These are phyloP conservation scores for Hafferia zeledoni DNA, from an alignment of 2,797 vertebrate species.

Conservation along the genomic window DNA sequence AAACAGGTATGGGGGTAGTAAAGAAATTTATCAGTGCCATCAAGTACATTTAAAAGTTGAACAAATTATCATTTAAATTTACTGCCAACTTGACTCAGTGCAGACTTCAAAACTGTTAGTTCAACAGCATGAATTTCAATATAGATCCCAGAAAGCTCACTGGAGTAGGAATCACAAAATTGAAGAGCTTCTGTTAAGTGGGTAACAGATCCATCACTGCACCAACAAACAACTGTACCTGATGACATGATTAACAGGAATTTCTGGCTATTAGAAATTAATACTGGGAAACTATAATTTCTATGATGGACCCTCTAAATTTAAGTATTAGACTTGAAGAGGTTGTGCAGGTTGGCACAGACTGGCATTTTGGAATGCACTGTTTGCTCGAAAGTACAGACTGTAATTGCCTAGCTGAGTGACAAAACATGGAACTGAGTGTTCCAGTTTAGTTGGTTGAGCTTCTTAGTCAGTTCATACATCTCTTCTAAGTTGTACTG, in stretches of 20 bases:
- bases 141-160: not conserved
- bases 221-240: not conserved
- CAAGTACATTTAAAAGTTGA: constrained; percentile 26
- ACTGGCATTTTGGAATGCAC: not conserved
- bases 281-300: not conserved
- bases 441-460: not conserved
- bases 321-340: not conserved
- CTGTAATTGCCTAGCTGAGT: not conserved
- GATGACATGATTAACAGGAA: not conserved
- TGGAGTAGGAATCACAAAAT: not conserved
- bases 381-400: not conserved
- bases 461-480: not conserved
- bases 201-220: not conserved
- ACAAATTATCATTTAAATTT: constrained; percentile 26
- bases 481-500: not conserved
- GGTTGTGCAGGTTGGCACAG: not conserved
- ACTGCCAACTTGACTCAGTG: not conserved
- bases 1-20: constrained; percentile 17
- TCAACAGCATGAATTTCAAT: not conserved
- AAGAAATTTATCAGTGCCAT: constrained; percentile 28
- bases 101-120: constrained; percentile 24
- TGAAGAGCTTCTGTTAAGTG: not conserved
- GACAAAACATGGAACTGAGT: not conserved
- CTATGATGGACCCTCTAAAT: not conserved
- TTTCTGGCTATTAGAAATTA: not conserved